phyloP scores from a whole-genome alignment of 2,113 vertebrate species.

The Kobus ellipsiprymnus region DNA sequence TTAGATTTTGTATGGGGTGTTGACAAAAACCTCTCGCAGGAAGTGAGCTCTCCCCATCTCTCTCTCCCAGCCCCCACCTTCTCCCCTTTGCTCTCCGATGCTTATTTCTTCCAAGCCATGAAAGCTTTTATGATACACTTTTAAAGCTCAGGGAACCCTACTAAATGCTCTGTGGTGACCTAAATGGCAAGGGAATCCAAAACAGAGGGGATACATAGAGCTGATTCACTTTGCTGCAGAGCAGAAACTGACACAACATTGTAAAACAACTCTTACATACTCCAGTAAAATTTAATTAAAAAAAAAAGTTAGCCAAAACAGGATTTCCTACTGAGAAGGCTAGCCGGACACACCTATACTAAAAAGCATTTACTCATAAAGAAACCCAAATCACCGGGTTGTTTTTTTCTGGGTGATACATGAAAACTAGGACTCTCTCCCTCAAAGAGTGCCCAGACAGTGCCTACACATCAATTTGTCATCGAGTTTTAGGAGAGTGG shows the following conservation, averaged over 20 bases:
- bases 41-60: background rate
- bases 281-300: background rate
- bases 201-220: background rate
- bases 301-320: background rate
- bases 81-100: background rate
- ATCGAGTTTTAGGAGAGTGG: background rate
- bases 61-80: background rate
- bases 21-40: background rate
- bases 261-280: background rate
- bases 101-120: constrained; percentile 19
- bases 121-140: background rate
- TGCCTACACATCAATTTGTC: background rate
- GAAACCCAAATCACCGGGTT: background rate
- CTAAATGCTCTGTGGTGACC: background rate
- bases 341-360: background rate
- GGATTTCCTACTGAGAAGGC: background rate
- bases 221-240: background rate
- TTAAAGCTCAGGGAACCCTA: background rate
- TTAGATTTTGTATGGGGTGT: constrained; percentile 15
- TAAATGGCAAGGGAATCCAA: background rate
- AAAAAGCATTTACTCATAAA: background rate
- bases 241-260: background rate
- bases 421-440: background rate
- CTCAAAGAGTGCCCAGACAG: background rate
- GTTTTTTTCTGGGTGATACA: background rate